Conservation (phyloP, 1,140 invertebrate species). For the Dendroctonus valens region DNA sequence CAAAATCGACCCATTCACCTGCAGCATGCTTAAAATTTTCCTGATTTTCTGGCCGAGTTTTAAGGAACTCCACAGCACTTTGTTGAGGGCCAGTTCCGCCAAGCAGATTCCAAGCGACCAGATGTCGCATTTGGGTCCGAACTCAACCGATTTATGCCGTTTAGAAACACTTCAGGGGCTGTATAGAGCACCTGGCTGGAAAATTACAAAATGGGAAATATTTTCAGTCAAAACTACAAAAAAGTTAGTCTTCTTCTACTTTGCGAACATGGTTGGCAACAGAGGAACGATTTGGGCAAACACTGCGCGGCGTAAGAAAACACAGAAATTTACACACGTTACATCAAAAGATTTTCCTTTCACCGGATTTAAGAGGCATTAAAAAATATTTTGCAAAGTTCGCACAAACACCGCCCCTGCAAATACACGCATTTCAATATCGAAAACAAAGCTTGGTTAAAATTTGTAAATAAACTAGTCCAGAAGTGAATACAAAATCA, state of each 20-base stretch:
- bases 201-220: too few relatives aligned
- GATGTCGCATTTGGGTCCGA: constrained; percentile 73
- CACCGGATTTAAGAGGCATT: too few relatives aligned
- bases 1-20: constrained; percentile 61
- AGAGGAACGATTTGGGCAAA: too few relatives aligned
- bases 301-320: too few relatives aligned
- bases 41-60: constrained; percentile 71
- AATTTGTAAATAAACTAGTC: too few relatives aligned
- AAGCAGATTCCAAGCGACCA: constrained; percentile 91
- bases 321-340: background rate
- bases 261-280: too few relatives aligned
- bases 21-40: constrained; percentile 71
- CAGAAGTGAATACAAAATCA: too few relatives aligned
- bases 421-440: too few relatives aligned
- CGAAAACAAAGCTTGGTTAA: too few relatives aligned
- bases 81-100: constrained; percentile 69
- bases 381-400: background rate
- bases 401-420: background rate
- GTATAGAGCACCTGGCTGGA: constrained; percentile 65
- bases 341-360: too few relatives aligned
- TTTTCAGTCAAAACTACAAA: too few relatives aligned
- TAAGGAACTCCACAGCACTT: constrained; percentile 66
- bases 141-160: constrained; percentile 47
- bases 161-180: constrained; percentile 75
- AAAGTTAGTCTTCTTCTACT: too few relatives aligned